Conservation (phyloP, 2,113 vertebrate species). For the Aix galericulata region DNA sequence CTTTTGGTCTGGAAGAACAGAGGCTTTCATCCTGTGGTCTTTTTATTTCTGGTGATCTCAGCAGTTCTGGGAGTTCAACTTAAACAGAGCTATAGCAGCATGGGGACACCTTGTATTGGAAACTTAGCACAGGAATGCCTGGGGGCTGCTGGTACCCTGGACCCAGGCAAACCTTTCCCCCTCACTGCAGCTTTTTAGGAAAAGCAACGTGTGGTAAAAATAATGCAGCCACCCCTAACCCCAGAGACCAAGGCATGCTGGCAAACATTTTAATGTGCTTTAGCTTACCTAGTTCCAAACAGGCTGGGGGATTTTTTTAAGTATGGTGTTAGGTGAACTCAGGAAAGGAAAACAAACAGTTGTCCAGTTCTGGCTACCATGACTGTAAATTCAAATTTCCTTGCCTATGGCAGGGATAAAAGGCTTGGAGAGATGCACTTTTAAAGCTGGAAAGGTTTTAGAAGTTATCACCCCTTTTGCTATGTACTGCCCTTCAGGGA, state of each 20-base stretch:
- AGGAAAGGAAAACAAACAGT: not conserved
- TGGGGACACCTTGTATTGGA: not conserved
- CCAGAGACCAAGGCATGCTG: not conserved
- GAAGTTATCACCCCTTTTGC: not conserved
- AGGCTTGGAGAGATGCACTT: not conserved
- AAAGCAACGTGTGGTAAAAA: fast-evolving
- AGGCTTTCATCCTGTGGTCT: not conserved
- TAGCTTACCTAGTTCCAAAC: not conserved
- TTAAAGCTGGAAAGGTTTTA: not conserved
- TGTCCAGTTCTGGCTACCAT: not conserved
- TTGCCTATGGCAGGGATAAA: not conserved
- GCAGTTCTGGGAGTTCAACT: not conserved
- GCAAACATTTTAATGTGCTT: not conserved
- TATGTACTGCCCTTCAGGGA: fast-evolving
- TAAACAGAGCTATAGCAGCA: not conserved
- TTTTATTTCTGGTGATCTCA: not conserved
- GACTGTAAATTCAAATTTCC: not conserved
- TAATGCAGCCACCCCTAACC: not conserved
- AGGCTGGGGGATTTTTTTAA: not conserved
- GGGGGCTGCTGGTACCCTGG: not conserved
- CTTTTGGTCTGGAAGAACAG: not conserved
- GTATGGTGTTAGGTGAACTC: not conserved
- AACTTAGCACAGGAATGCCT: fast-evolving
- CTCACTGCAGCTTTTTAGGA: not conserved
- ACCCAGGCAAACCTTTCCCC: not conserved